Evolutionary conservation across 2,888 invertebrate genomes (phyloP).

Genomic region (Drosophila hawaiiensis): DNA sequence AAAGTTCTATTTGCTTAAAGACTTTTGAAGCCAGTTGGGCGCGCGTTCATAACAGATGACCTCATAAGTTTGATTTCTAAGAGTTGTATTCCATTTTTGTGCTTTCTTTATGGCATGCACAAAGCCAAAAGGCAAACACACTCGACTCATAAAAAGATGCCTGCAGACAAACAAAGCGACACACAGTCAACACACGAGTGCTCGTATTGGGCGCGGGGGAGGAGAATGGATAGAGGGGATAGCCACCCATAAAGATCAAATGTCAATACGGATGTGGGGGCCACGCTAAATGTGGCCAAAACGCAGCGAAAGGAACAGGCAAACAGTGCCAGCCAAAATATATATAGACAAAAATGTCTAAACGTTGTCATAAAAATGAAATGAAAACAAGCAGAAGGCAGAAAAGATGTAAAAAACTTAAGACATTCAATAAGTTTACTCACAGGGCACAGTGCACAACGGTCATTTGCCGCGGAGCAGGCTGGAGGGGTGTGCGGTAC

Average conservation of each 20-base stretch:
- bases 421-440: slow-evolving; percentile 83
- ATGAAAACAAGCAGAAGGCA: slow-evolving; percentile 75
- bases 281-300: slow-evolving; percentile 69
- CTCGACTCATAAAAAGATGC: slow-evolving; percentile 85
- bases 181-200: slow-evolving; percentile 60
- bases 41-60: slow-evolving; percentile 83
- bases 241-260: slow-evolving; percentile 83
- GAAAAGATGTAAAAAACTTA: slow-evolving; percentile 73
- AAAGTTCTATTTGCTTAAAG: slow-evolving; percentile 74
- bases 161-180: slow-evolving; percentile 82
- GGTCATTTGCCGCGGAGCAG: slow-evolving; percentile 1
- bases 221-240: neutral
- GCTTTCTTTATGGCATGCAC: slow-evolving; percentile 82
- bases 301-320: slow-evolving; percentile 57
- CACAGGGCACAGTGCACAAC: slow-evolving; percentile 26
- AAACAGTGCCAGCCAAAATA: slow-evolving; percentile 68
- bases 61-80: slow-evolving; percentile 84
- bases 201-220: neutral
- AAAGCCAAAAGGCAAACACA: slow-evolving; percentile 86
- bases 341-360: slow-evolving; percentile 74
- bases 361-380: slow-evolving; percentile 84
- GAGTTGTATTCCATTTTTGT: slow-evolving; percentile 52
- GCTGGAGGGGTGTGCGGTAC: neutral
- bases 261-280: slow-evolving; percentile 76
- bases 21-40: slow-evolving; percentile 65